A percentile compares a stretch with the other conserved stretches of the same genome.
phyloP scores from a whole-genome alignment of 2,113 vertebrate genomes.

The Aythya baeri region DNA sequence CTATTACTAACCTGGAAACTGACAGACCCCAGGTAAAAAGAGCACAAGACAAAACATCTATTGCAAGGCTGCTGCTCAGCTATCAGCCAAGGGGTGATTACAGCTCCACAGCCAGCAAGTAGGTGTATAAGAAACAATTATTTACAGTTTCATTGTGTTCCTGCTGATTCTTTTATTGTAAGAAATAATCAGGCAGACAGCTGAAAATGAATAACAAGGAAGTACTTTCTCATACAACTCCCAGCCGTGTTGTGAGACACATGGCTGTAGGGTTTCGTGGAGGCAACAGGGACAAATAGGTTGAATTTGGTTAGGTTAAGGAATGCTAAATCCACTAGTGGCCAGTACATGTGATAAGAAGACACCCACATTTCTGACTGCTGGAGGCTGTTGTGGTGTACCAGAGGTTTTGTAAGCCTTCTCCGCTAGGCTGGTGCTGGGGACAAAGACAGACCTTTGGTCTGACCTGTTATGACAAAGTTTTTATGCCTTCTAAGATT shows the following conservation, averaged over 20 bases:
- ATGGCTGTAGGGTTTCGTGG: not conserved
- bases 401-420: not conserved
- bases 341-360: not conserved
- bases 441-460: not conserved
- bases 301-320: not conserved
- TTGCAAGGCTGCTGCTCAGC: not conserved
- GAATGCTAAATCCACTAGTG: not conserved
- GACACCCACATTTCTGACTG: not conserved
- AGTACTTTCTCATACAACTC: not conserved
- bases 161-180: not conserved
- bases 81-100: not conserved
- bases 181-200: not conserved
- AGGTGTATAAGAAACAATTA: not conserved
- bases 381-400: not conserved
- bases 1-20: not conserved
- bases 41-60: not conserved
- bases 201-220: not conserved
- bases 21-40: not conserved
- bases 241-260: not conserved
- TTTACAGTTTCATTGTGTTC: not conserved
- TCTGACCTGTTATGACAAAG: not conserved
- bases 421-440: not conserved
- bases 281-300: not conserved
- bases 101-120: not conserved
- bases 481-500: slow-evolving; percentile 5